A percentile compares a stretch with the other conserved stretches of the same genome.
Evolutionary conservation across 2,888 invertebrate species (phyloP).

Genomic region (Tetrapedia diversipes): DNA sequence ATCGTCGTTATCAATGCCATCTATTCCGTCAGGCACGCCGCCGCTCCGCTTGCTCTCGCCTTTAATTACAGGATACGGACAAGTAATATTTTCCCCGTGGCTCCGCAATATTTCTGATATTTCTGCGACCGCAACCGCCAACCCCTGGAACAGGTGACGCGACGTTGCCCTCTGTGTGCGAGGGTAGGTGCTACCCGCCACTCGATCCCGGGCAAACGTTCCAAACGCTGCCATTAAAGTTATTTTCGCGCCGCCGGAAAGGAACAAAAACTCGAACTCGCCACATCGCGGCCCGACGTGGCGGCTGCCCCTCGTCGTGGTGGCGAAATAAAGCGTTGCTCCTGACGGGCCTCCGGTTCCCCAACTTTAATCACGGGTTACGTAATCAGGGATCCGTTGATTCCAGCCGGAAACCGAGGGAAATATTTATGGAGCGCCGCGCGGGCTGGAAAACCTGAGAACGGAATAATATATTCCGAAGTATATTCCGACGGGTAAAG

Average conservation of each 20-base stretch:
- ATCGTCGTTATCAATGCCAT: slow-evolving; percentile 57
- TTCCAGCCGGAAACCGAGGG: background rate
- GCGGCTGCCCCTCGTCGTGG: background rate
- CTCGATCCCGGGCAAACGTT: background rate
- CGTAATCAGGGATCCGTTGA: slow-evolving; percentile 43
- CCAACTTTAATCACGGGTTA: slow-evolving; percentile 43
- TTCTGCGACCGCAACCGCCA: slow-evolving; percentile 11
- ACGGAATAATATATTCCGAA: slow-evolving; percentile 14
- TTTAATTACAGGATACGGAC: slow-evolving; percentile 37
- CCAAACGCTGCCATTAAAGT: slow-evolving; percentile 28
- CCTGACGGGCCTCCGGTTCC: slow-evolving; percentile 6
- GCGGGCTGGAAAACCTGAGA: slow-evolving; percentile 10
- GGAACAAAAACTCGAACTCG: slow-evolving; percentile 31
- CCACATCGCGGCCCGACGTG: background rate
- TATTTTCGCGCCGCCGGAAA: slow-evolving; percentile 31
- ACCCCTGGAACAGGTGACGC: slow-evolving; percentile 10
- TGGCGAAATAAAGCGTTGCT: slow-evolving; percentile 41
- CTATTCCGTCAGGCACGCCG: slow-evolving; percentile 28
- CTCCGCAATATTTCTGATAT: slow-evolving; percentile 26
- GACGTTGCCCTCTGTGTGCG: too few relatives aligned
- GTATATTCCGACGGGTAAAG: slow-evolving; percentile 25
- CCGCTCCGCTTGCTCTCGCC: slow-evolving; percentile 4
- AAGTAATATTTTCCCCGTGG: background rate
- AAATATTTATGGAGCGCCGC: slow-evolving; percentile 43
- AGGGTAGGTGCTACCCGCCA: background rate